Evolutionary conservation across 2,888 invertebrate species (phyloP), one percentile per base, ranked within the genome.

Genomic region (Netelia fuscicornis): DNA sequence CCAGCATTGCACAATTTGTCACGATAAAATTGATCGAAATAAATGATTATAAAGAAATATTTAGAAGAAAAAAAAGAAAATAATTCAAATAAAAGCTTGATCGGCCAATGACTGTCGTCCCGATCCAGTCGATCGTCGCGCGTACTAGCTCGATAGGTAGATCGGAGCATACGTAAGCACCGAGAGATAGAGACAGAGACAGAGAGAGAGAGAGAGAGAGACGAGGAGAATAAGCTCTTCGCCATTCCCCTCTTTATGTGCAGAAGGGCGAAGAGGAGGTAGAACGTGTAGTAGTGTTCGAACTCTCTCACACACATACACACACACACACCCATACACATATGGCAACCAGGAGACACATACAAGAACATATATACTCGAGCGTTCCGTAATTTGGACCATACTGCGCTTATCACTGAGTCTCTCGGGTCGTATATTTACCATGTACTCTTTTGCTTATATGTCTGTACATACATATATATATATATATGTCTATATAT

Each of bases 321-420:
- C 17, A 17, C 11, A 48, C 48, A 48, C 1, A 48, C 11, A 23
- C 10, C 10, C 10, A 23, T n/a, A 17, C 8, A 56, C 2, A 23
- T 2, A 17, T 3, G 20, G 2, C 13, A 17, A 17, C 1, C 56
- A 56, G 17, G 17, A n/a, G 17, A 56, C n/a, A 56, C 56, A 17
- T 17, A 56, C 17, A 17, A 8, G 52, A 30, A n/a, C 25, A 23
- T 48, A 60, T 37, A 60, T 23, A 68, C 37, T 58, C 56, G 25
- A 65, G 76, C 52, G 77, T 82, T 78, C 74, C 68, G 64, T 83
- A 79, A 75, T 48, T 79, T 60, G 81, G 75, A 68, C 68, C 70
- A 68, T 79, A 74, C 62, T 62, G 62, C 54, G 54, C 30, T 83
- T 83, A 83, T 83, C 83, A 75, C 56, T 17, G 74, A 58, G 56